Conservation (phyloP, 2,888 invertebrate genomes). For the Podabrus alpinus region DNA sequence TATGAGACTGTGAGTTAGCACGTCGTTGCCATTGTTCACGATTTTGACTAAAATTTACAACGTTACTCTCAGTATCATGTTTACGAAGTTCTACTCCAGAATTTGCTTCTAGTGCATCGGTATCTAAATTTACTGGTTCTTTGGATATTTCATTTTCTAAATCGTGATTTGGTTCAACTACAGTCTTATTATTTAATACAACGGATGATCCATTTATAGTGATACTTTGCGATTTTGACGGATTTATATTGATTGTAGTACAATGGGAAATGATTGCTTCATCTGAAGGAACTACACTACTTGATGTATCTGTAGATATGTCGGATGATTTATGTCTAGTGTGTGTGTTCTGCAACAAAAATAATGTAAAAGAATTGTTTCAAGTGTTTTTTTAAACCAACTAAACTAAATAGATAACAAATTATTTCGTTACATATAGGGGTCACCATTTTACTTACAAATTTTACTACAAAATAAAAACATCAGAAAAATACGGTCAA, state of each 20-base stretch:
- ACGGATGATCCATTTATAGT: conserved; percentile 41
- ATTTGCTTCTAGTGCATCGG: not conserved
- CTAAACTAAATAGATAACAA: not conserved
- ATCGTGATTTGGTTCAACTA: conserved; percentile 6
- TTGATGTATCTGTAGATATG: conserved; percentile 35
- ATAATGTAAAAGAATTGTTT: not conserved
- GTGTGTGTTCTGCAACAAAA: conserved; percentile 43
- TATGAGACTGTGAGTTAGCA: conserved; percentile 59
- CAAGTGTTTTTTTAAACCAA: not conserved
- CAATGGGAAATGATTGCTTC: conserved; percentile 42
- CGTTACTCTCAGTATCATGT: conserved; percentile 38
- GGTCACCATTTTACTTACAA: not conserved
- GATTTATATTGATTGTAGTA: conserved; percentile 44
- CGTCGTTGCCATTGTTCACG: conserved; percentile 67
- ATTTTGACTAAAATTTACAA: conserved; percentile 58
- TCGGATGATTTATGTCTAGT: conserved; percentile 40
- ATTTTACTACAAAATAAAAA: no score
- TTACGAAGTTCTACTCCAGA: conserved; percentile 3
- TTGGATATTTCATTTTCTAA: not conserved
- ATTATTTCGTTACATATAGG: not conserved
- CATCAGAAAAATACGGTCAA: no score
- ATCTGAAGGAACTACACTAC: conserved; percentile 26
- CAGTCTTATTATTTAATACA: conserved; percentile 18
- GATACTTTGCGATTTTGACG: conserved; percentile 38
- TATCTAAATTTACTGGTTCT: not conserved